Conservation (phyloP, 2,888 invertebrate species). For the Meta bourneti region DNA sequence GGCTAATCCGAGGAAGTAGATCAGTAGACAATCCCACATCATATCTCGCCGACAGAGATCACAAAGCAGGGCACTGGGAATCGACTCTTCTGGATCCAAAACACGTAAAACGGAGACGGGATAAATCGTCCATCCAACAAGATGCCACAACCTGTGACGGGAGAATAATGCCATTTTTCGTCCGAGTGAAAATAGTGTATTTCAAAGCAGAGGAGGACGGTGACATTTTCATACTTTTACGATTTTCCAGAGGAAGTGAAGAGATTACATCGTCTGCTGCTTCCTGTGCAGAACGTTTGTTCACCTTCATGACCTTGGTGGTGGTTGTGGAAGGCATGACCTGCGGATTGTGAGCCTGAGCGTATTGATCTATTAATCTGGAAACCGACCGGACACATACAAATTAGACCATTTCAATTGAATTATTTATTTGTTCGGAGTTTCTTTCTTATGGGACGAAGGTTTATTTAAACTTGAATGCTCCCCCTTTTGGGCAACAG, state of each 20-base stretch:
- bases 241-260: slow-evolving; percentile 46
- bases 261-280: slow-evolving; percentile 49
- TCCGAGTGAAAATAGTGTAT: neutral
- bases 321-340: slow-evolving; percentile 42
- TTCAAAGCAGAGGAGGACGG: neutral
- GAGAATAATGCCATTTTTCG: neutral
- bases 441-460: no score
- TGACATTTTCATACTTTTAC: slow-evolving; percentile 42
- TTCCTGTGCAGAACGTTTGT: slow-evolving; percentile 48
- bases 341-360: neutral
- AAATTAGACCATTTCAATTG: neutral
- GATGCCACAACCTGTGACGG: neutral
- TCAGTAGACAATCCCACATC: slow-evolving; percentile 6
- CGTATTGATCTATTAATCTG: neutral
- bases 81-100: neutral
- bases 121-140: neutral
- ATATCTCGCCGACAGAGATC: neutral
- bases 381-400: neutral
- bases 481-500: no score
- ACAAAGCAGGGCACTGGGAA: neutral
- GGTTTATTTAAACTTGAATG: no score
- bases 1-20: slow-evolving; percentile 33
- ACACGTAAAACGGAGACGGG: neutral
- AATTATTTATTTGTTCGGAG: no score
- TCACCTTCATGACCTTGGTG: slow-evolving; percentile 64